phyloP scores from a whole-genome alignment of 2,113 vertebrate species.

The Carassius gibelio region DNA sequence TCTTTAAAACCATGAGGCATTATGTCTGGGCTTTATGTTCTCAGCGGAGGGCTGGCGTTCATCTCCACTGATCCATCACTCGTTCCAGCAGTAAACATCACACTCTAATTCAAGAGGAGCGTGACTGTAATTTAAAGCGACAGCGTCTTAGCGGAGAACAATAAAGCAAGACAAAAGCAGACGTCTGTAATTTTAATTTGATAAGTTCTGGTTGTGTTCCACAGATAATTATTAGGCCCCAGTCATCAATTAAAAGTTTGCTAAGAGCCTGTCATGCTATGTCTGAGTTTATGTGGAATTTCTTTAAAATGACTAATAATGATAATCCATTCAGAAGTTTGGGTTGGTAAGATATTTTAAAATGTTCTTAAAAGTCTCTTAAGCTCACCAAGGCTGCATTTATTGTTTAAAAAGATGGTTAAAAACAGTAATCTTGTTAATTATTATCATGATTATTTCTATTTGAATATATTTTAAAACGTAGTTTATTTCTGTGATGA shows the following conservation, averaged over 20 bases:
- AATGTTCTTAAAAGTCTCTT: neutral
- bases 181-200: slow-evolving; percentile 1
- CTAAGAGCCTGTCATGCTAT: neutral
- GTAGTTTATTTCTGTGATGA: neutral
- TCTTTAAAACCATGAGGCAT: neutral
- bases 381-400: neutral
- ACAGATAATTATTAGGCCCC: slow-evolving; percentile 7
- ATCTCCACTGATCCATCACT: slow-evolving; percentile 14
- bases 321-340: neutral
- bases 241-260: slow-evolving; percentile 9
- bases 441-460: neutral
- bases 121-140: slow-evolving; percentile 22
- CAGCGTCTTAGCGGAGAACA: slow-evolving; percentile 1
- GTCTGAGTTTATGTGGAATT: neutral
- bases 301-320: neutral
- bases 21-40: neutral
- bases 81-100: neutral
- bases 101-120: slow-evolving; percentile 21
- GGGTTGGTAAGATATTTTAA: neutral
- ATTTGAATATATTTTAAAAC: neutral
- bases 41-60: neutral
- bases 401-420: neutral
- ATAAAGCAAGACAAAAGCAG: slow-evolving; percentile 7
- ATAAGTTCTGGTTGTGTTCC: neutral
- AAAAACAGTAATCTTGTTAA: neutral